Evolutionary conservation across 2,888 invertebrate genomes (phyloP).

Genomic region (Chymomyza procnemis): DNA sequence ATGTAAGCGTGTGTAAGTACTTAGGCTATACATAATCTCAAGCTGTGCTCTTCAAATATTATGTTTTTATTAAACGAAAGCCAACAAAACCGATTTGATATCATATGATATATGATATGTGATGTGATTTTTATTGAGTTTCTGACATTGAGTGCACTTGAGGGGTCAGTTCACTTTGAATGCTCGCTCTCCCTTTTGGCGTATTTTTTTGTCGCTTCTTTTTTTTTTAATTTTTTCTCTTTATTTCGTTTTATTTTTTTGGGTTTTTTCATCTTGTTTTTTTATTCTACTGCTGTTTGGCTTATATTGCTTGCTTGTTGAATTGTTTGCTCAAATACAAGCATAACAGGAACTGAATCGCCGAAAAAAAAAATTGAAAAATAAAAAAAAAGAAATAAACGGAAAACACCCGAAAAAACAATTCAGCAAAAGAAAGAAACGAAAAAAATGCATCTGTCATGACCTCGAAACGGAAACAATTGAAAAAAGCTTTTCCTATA

Average conservation of each 20-base stretch:
- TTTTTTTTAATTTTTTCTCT: too few relatives aligned
- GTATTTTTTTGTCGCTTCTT: too few relatives aligned
- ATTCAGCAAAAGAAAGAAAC: neutral
- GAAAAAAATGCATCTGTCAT: conserved; percentile 66
- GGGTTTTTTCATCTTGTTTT: neutral
- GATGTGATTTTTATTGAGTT: conserved; percentile 57
- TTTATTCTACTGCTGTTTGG: neutral
- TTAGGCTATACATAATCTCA: neutral
- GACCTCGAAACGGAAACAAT: conserved; percentile 72
- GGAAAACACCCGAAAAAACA: conserved; percentile 29
- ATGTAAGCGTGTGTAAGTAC: neutral
- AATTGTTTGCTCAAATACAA: neutral
- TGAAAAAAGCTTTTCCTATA: conserved; percentile 72
- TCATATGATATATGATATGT: neutral
- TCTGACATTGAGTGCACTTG: conserved; percentile 50
- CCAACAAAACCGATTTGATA: neutral
- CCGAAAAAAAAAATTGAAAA: neutral
- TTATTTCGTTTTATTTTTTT: too few relatives aligned
- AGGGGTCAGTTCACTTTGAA: neutral
- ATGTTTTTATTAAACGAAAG: neutral
- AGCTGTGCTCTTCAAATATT: neutral
- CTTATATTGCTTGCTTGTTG: neutral
- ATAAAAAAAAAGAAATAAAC: conserved; percentile 52
- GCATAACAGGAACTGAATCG: neutral
- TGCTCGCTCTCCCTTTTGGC: neutral